Evolutionary conservation across 1,140 invertebrate species (phyloP).

Genomic region (Adoxophyes honmai): DNA sequence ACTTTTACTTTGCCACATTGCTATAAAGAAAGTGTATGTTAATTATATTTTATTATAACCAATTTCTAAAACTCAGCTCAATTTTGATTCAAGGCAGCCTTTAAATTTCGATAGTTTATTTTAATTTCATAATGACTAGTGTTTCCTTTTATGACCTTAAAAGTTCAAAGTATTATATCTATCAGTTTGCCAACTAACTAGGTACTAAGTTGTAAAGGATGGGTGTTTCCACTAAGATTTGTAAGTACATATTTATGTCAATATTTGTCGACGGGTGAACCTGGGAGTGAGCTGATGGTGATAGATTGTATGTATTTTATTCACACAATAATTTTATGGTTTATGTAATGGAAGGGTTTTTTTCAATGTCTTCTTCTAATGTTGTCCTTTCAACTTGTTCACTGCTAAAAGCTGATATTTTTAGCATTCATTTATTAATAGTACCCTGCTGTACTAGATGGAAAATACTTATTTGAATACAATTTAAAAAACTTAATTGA

Average conservation of each 20-base stretch:
- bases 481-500: no score
- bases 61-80: no score
- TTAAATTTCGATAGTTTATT: no score
- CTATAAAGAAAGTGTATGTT: no score
- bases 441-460: no score
- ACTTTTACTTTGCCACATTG: no score
- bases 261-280: constrained; percentile 42
- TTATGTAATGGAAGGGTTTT: constrained; percentile 14
- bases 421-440: no score
- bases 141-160: not conserved
- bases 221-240: constrained; percentile 55
- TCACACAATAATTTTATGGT: constrained; percentile 31
- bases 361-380: constrained; percentile 17
- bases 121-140: not conserved
- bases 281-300: constrained; percentile 58
- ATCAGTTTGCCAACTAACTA: not conserved
- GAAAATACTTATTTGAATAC: no score
- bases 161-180: not conserved
- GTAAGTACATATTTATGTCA: constrained; percentile 61
- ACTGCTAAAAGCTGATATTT: not conserved
- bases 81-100: no score
- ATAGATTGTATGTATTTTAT: constrained; percentile 69
- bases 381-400: not conserved
- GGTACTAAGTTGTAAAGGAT: constrained; percentile 37
- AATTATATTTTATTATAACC: no score